Percentiles rank a stretch among this genome's conserved stretches.
Conservation (phyloP, 2,888 invertebrate genomes). For the Epicampocera succincta region DNA sequence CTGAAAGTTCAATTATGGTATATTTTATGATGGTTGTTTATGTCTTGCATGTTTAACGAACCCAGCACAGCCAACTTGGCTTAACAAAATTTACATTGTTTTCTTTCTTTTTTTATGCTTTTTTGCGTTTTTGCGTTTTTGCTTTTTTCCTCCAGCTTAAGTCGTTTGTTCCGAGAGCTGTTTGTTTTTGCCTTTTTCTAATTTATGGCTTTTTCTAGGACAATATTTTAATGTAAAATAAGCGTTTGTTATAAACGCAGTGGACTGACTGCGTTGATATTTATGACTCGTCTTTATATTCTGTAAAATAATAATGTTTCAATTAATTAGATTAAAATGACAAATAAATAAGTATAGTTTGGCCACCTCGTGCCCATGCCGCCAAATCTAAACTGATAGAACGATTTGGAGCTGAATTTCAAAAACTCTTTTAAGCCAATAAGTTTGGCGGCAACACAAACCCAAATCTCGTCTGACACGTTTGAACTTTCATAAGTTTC, state of each 20-base stretch:
- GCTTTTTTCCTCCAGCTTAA: conserved; percentile 9
- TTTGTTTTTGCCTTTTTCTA: not conserved
- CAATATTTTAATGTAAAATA: conserved; percentile 18
- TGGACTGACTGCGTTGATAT: not conserved
- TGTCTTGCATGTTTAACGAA: conserved; percentile 55
- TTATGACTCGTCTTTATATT: not conserved
- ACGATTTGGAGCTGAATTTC: no score
- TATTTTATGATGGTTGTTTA: conserved; percentile 67
- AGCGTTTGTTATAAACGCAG: not conserved
- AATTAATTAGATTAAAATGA: not conserved
- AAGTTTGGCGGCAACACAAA: no score
- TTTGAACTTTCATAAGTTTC: no score
- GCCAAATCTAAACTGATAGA: no score
- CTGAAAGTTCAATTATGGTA: conserved; percentile 66
- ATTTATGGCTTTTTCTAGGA: conserved; percentile 25
- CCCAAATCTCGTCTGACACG: no score
- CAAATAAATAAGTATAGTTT: no score
- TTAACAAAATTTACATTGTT: conserved; percentile 41
- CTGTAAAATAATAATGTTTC: not conserved
- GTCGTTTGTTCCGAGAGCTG: not conserved
- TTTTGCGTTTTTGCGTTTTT: no score
- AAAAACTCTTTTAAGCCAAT: no score
- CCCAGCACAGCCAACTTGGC: conserved; percentile 26
- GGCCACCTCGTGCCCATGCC: no score
- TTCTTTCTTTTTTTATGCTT: no score